These are phyloP conservation scores for Macrosiphum euphorbiae DNA, from an alignment of 2,888 invertebrate species.

Conservation along the genomic window DNA sequence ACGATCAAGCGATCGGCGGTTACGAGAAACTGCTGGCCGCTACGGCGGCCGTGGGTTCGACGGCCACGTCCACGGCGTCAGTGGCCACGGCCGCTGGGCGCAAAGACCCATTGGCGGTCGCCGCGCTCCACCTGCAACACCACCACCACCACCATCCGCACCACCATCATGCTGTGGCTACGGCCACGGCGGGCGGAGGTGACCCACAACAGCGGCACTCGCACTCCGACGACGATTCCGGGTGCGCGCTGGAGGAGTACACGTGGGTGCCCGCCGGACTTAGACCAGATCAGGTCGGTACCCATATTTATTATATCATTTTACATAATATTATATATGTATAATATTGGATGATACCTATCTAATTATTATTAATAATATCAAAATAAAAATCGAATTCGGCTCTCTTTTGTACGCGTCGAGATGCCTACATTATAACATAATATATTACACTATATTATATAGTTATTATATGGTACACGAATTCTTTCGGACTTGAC, in stretches of 20 bases:
- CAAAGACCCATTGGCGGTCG: constrained; percentile 70
- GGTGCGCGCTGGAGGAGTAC: constrained; percentile 97
- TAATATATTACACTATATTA: not conserved
- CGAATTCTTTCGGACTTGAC: not conserved
- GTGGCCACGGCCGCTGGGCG: constrained; percentile 69
- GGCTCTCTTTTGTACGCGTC: not conserved
- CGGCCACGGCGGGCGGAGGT: constrained; percentile 69
- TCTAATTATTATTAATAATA: not conserved
- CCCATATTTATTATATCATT: not conserved
- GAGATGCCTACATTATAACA: not conserved
- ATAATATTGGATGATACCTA: too few species aligned
- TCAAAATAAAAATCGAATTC: not conserved
- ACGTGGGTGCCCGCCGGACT: constrained; percentile 98
- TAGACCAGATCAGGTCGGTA: constrained; percentile 93
- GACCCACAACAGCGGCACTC: constrained; percentile 85
- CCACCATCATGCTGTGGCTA: constrained; percentile 70
- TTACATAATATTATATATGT: too few species aligned
- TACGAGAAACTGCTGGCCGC: constrained; percentile 67
- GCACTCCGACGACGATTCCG: constrained; percentile 97
- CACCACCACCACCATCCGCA: constrained; percentile 64
- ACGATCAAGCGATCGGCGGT: constrained; percentile 59
- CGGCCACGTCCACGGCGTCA: constrained; percentile 70
- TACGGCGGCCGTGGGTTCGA: constrained; percentile 71
- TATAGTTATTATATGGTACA: not conserved
- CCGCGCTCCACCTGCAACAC: constrained; percentile 69